Percentiles rank a stretch among this genome's conserved stretches.
These are phyloP conservation scores for Solenopsis invicta DNA, from an alignment of 1,140 invertebrate species.

Conservation along the genomic window DNA sequence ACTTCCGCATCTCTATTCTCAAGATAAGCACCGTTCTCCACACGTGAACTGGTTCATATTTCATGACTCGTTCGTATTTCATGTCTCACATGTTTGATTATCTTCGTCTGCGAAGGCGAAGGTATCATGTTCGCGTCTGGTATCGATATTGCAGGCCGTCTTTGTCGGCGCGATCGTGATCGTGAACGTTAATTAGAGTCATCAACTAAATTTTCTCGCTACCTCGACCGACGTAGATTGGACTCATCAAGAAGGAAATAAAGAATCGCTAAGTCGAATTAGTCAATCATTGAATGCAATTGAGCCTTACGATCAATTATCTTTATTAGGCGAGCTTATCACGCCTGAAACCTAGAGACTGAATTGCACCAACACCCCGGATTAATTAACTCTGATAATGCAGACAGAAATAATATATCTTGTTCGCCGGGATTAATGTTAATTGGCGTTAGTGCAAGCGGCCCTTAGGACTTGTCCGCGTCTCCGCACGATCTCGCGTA, in stretches of 20 bases:
- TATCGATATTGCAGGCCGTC: conserved; percentile 12
- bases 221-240: neutral
- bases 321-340: conserved; percentile 40
- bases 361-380: conserved; percentile 1
- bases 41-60: conserved; percentile 45
- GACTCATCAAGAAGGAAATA: conserved; percentile 12
- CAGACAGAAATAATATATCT: conserved; percentile 40
- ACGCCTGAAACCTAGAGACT: neutral
- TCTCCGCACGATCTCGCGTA: neutral
- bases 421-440: conserved; percentile 35
- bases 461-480: conserved; percentile 10
- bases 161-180: conserved; percentile 32
- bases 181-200: conserved; percentile 21
- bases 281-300: conserved; percentile 4
- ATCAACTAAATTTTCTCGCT: conserved; percentile 30
- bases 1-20: conserved; percentile 33
- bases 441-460: conserved; percentile 32
- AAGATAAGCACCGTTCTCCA: conserved; percentile 48
- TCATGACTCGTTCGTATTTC: conserved; percentile 56
- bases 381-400: conserved; percentile 34
- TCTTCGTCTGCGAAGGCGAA: conserved; percentile 24
- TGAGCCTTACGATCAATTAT: conserved; percentile 31
- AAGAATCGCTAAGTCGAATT: conserved; percentile 40
- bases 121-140: neutral
- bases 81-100: conserved; percentile 54